phyloP scores from a whole-genome alignment of 1,140 invertebrate species.

The Trinorchestia longiramus region DNA sequence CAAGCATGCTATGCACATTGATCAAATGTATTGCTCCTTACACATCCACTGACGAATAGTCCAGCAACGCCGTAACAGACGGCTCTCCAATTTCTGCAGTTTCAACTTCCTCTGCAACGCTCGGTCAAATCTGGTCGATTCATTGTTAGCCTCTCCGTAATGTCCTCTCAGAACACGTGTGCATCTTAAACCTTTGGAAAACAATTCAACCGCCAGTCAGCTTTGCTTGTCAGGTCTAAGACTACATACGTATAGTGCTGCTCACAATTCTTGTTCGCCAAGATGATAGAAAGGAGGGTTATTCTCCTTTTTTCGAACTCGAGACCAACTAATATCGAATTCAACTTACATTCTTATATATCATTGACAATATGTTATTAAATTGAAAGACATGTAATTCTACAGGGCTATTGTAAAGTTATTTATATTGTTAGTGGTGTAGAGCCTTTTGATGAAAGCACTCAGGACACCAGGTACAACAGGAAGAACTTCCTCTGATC shows the following conservation, averaged over 20 bases:
- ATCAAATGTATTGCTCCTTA: too few relatives aligned
- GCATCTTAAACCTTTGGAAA: neutral
- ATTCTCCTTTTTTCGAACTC: neutral
- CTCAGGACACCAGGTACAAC: neutral
- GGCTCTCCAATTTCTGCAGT: neutral
- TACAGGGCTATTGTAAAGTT: neutral
- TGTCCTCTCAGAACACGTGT: neutral
- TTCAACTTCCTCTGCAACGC: neutral
- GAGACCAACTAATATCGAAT: neutral
- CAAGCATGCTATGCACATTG: too few relatives aligned
- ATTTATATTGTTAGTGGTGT: neutral
- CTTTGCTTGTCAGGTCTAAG: neutral
- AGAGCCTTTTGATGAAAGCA: neutral
- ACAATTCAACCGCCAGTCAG: neutral
- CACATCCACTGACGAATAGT: too few relatives aligned
- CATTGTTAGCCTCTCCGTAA: neutral
- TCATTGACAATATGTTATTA: too few relatives aligned
- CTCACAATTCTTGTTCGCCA: too few relatives aligned
- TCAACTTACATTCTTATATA: neutral
- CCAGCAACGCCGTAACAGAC: neutral
- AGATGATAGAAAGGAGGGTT: too few relatives aligned
- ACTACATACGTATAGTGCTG: neutral
- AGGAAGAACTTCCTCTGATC: neutral
- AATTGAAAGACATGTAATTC: neutral
- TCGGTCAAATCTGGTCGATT: neutral